A percentile compares a stretch with the other conserved stretches of the same genome.
These are phyloP conservation scores for Xanthorhoe designata DNA, from an alignment of 2,888 invertebrate genomes.

Conservation along the genomic window DNA sequence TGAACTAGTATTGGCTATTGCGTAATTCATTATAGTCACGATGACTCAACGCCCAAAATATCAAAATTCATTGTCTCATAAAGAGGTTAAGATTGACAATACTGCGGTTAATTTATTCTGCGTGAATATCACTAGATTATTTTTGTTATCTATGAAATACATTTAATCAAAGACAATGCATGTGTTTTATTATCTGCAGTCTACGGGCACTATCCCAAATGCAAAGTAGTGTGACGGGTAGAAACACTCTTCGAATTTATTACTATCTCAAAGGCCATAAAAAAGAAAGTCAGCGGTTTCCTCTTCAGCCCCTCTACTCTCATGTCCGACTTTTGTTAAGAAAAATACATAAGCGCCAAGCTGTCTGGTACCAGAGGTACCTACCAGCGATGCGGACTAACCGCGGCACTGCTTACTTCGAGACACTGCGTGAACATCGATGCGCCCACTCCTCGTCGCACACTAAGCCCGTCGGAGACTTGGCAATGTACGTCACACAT, in stretches of 20 bases:
- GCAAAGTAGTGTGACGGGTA: constrained; percentile 50
- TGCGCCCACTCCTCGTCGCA: constrained; percentile 37
- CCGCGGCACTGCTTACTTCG: constrained; percentile 53
- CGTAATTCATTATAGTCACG: constrained; percentile 67
- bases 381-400: constrained; percentile 55
- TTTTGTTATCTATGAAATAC: constrained; percentile 1
- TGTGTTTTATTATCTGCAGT: constrained; percentile 21
- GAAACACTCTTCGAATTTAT: constrained; percentile 61
- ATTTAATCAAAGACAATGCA: constrained; percentile 10
- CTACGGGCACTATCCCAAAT: constrained; percentile 45
- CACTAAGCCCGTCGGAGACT: constrained; percentile 37
- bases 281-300: constrained; percentile 79
- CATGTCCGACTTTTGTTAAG: constrained; percentile 70
- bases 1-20: constrained; percentile 75
- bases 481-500: constrained; percentile 52
- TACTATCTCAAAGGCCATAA: constrained; percentile 68
- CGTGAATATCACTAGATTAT: constrained; percentile 5
- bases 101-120: constrained; percentile 18
- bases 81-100: constrained; percentile 22
- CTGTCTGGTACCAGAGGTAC: constrained; percentile 74
- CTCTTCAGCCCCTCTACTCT: constrained; percentile 62
- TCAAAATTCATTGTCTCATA: constrained; percentile 50
- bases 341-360: constrained; percentile 77
- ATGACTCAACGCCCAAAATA: constrained; percentile 78
- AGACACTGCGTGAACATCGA: constrained; percentile 51